A percentile compares a stretch with the other conserved stretches of the same genome.
Evolutionary conservation across 1,140 invertebrate genomes (phyloP).

Genomic region (Drosophila ambigua): DNA sequence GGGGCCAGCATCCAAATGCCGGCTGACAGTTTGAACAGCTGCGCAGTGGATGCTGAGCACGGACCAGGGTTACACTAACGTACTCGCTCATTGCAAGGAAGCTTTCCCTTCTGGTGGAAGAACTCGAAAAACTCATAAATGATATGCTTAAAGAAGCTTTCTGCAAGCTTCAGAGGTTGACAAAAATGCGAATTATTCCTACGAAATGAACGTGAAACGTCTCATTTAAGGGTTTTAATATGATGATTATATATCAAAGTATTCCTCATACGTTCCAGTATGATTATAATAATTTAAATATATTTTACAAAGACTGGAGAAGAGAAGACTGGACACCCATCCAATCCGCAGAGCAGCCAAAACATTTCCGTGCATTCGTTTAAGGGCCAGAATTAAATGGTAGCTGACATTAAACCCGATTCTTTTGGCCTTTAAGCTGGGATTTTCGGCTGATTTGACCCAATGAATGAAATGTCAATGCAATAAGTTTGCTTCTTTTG

Average conservation of each 20-base stretch:
- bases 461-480: constrained; percentile 6
- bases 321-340: no score
- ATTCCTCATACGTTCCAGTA: no score
- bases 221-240: no score
- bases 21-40: constrained; percentile 67
- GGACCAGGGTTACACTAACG: neutral
- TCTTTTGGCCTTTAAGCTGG: constrained; percentile 1
- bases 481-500: constrained; percentile 4
- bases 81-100: neutral
- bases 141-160: constrained; percentile 19
- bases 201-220: neutral
- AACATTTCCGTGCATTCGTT: neutral
- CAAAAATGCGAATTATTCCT: neutral
- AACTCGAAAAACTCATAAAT: constrained; percentile 9
- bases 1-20: constrained; percentile 64
- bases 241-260: no score
- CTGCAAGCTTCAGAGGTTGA: neutral
- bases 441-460: constrained; percentile 9
- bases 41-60: constrained; percentile 60
- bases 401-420: no score
- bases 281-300: no score
- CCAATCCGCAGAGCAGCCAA: no score
- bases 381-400: neutral
- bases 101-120: constrained; percentile 36
- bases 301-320: no score